Conservation (phyloP, 2,797 vertebrate genomes). For the Alauda arvensis region DNA sequence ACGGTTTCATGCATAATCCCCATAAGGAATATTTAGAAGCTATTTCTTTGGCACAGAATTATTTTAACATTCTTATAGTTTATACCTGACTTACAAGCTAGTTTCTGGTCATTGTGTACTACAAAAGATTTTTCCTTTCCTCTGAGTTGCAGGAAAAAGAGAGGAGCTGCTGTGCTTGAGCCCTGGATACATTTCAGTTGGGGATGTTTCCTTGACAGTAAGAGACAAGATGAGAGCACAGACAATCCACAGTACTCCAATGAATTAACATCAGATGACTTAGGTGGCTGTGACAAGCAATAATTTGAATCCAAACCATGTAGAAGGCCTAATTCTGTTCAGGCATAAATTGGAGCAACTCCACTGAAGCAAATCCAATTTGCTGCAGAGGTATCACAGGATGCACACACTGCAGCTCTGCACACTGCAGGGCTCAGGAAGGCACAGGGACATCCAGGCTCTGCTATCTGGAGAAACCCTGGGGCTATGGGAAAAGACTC, state of each 20-base stretch:
- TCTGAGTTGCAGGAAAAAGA: neutral
- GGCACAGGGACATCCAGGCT: neutral
- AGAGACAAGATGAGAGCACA: constrained; percentile 37
- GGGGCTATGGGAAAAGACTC: neutral
- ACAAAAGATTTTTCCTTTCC: neutral
- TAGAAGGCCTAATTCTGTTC: constrained; percentile 50
- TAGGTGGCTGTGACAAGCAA: constrained; percentile 20
- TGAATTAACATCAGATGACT: constrained; percentile 43
- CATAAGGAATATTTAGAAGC: neutral
- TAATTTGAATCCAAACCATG: constrained; percentile 27
- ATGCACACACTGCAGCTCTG: neutral
- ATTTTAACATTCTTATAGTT: neutral
- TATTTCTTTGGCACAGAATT: neutral
- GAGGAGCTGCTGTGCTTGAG: neutral
- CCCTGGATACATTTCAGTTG: constrained; percentile 18
- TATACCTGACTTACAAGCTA: neutral
- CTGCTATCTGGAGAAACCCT: neutral
- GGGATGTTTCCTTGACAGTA: constrained; percentile 35
- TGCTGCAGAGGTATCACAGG: neutral
- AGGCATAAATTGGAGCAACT: constrained; percentile 43
- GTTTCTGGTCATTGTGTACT: neutral
- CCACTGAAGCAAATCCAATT: constrained; percentile 29
- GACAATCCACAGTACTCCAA: neutral
- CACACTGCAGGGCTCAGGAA: neutral
- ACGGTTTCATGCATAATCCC: neutral